Conservation (phyloP, 2,888 invertebrate genomes). For the Xanthostigma xanthostigma region DNA sequence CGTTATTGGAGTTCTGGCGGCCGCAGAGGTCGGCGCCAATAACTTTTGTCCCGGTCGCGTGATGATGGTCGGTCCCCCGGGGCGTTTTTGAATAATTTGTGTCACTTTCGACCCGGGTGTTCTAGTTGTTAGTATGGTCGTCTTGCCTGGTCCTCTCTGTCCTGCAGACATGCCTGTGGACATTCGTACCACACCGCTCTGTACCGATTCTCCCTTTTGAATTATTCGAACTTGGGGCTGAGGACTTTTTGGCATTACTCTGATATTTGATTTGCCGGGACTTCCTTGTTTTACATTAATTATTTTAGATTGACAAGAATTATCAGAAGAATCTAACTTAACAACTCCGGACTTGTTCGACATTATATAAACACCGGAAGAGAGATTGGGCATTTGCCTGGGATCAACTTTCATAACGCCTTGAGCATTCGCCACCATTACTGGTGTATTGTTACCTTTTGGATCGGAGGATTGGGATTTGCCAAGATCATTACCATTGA, state of each 20-base stretch:
- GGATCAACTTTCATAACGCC: conserved; percentile 62
- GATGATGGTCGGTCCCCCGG: conserved; percentile 12
- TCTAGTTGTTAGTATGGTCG: conserved; percentile 33
- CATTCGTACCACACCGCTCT: conserved; percentile 25
- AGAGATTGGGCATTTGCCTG: conserved; percentile 48
- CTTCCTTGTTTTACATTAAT: conserved; percentile 30
- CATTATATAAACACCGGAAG: conserved; percentile 59
- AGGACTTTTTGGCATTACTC: conserved; percentile 5
- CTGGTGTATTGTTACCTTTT: conserved; percentile 19
- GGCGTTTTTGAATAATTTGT: conserved; percentile 16
- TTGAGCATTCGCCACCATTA: conserved; percentile 40
- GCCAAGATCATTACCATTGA: conserved; percentile 35
- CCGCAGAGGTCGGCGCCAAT: conserved; percentile 6
- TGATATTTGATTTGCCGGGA: conserved; percentile 20
- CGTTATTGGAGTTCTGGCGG: conserved; percentile 12
- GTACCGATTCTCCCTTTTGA: conserved; percentile 23
- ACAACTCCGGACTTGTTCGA: conserved; percentile 61
- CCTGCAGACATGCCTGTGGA: conserved; percentile 12
- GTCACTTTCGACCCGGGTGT: conserved; percentile 29
- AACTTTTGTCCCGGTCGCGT: conserved; percentile 5
- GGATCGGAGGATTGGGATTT: conserved; percentile 30
- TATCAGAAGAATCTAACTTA: conserved; percentile 50
- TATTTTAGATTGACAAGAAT: conserved; percentile 18
- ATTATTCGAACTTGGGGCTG: conserved; percentile 27
- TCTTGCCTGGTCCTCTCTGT: conserved; percentile 24